Percentiles rank a stretch among this genome's conserved stretches.
Conservation (phyloP, 2,888 invertebrate genomes). For the Rhagophthalmus giganteus region DNA sequence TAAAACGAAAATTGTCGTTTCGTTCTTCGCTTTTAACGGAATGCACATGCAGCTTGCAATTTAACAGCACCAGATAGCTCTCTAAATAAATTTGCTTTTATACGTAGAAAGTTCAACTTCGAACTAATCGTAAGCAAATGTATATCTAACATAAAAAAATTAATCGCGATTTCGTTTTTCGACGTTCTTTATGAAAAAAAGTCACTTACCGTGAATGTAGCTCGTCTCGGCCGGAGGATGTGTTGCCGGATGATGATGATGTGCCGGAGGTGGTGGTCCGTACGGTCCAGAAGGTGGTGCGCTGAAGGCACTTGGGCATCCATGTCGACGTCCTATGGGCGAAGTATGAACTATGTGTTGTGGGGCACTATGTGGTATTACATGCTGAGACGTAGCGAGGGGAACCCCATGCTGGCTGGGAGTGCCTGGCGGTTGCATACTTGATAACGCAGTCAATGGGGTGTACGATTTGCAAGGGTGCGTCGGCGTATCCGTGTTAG, state of each 20-base stretch:
- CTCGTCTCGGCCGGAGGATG: constrained; percentile 44
- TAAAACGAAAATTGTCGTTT: constrained; percentile 8
- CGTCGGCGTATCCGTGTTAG: constrained; percentile 8
- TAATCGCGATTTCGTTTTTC: background rate
- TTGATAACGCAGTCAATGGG: constrained; percentile 79
- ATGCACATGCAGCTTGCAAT: too few species aligned
- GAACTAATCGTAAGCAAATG: too few species aligned
- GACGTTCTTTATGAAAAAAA: too few species aligned
- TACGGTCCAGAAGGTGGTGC: constrained; percentile 56
- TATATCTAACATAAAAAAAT: too few species aligned
- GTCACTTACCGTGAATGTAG: constrained; percentile 53
- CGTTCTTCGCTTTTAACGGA: constrained; percentile 5
- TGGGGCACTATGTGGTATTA: constrained; percentile 53
- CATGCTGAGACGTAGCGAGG: constrained; percentile 53
- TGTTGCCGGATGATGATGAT: constrained; percentile 49
- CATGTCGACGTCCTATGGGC: constrained; percentile 56
- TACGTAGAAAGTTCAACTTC: too few species aligned
- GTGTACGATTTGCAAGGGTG: constrained; percentile 71
- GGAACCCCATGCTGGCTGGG: constrained; percentile 49
- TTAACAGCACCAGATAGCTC: too few species aligned
- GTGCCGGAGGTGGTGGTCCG: constrained; percentile 43
- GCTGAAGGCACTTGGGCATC: constrained; percentile 66
- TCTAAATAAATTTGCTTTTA: too few species aligned
- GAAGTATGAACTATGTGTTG: constrained; percentile 42
- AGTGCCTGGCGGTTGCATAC: constrained; percentile 82